Base-by-base conservation (phyloP, 37 sponge, comb jelly and placozoan genomes). In the Chondrilla cf. caribensis region DNA sequence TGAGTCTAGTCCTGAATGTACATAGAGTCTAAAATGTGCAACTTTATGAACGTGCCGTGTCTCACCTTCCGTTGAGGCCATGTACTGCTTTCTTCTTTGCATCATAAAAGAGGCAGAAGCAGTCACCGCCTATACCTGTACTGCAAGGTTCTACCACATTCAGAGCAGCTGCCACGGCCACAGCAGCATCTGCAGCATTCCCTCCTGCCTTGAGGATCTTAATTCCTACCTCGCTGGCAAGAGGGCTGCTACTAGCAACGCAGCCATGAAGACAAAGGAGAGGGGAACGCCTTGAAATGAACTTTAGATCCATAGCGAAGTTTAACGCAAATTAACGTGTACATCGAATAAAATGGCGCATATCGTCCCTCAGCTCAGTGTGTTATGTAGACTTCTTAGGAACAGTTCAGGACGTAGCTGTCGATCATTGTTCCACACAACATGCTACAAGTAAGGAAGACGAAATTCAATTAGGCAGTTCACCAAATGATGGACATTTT, bases 161-260 rank as follows among this genome's bases (percentile, higher is more conserved):
- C 82, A 94, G 84, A 5, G 89, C 92, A 9, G 94, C 94, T 15
- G 94, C 94, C 2, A 90, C 89, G 28, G 86, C 94, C 35, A 94
- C 89, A 14, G 94, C 94, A 5, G 94, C 94, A 62, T 94, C 94
- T 8, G 94, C 94, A 7, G 94, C 94, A 38, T 94, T 94, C 4
- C 94, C 94, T 24, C 94, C 94, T 18, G 59, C 33, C 39, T 78
- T 58, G 33, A 94, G 86, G 18, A 91, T 81, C 36, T 38, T 41
- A 44, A 88, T 43, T 1, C 94, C 94, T 0, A 79, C 84, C 75
- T 89, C 85, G 19, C 84, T 84, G 0, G 92, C 94, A 25, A 94
- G 77, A 31, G 92, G 94, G 64, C 86, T 88, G 62, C 84, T 87
- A 60, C 92, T 84, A 7, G 92, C 84, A 38, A 94, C 89, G 43